These are phyloP conservation scores for Idaea dimidiata DNA, from an alignment of 2,888 invertebrate species.

Conservation along the genomic window DNA sequence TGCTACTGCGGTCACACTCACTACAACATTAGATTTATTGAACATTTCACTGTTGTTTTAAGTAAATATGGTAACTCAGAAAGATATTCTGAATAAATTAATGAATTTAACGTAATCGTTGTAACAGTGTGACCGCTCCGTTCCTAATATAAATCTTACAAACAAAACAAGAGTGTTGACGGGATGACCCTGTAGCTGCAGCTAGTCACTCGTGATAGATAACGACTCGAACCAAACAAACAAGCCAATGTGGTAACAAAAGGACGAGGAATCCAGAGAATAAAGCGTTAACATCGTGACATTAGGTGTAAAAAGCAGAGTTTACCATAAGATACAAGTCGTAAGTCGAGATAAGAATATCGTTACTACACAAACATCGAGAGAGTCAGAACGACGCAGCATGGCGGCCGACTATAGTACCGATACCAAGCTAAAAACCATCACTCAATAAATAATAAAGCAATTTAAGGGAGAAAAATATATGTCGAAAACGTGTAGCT, in stretches of 20 bases:
- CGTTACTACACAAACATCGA: not conserved
- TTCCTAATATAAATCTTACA: not conserved
- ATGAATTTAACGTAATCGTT: not conserved
- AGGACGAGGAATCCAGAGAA: not conserved
- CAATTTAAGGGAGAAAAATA: slow-evolving; percentile 2
- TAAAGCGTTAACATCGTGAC: not conserved
- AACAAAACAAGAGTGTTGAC: not conserved
- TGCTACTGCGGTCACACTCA: not conserved
- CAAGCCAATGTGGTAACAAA: slow-evolving; percentile 3
- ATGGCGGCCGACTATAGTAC: not conserved
- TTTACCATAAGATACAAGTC: not conserved
- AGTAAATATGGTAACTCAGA: too few species aligned
- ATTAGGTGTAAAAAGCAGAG: not conserved
- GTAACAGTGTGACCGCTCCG: not conserved
- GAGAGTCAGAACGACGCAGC: not conserved
- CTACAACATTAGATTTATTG: too few species aligned
- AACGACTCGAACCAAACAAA: not conserved
- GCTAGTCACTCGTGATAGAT: not conserved
- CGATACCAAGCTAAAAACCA: slow-evolving; percentile 1
- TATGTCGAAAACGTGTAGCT: slow-evolving; percentile 9
- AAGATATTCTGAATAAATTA: too few species aligned
- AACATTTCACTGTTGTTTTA: too few species aligned
- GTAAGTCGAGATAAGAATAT: not conserved
- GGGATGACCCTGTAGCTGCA: not conserved
- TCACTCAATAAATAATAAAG: not conserved